phyloP scores from a whole-genome alignment of 2,797 vertebrate genomes.

The Typhlichthys eigenmanni region DNA sequence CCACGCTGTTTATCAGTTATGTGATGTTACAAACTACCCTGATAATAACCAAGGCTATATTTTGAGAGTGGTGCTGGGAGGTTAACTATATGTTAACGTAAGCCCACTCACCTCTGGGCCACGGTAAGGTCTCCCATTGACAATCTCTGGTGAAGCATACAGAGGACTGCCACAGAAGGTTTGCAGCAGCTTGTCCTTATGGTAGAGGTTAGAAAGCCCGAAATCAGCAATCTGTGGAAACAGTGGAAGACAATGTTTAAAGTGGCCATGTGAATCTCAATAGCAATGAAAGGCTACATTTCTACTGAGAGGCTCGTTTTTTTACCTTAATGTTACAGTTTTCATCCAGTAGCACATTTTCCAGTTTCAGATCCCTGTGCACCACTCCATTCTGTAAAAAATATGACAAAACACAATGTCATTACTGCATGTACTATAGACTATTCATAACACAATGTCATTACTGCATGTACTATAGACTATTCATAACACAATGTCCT shows the following conservation, averaged over 20 bases:
- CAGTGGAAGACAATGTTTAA: conserved; percentile 10
- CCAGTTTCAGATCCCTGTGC: conserved; percentile 98
- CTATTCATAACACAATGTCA: conserved; percentile 37
- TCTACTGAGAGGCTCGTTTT: neutral
- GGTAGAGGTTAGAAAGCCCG: conserved; percentile 96
- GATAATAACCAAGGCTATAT: conserved; percentile 20
- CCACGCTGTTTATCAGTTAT: conserved; percentile 32
- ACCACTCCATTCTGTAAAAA: conserved; percentile 92
- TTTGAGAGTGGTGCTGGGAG: conserved; percentile 13
- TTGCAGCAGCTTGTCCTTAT: conserved; percentile 97
- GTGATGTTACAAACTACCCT: conserved; percentile 27
- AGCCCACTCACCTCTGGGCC: conserved; percentile 92
- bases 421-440: conserved; percentile 25
- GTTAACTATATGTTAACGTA: conserved; percentile 4
- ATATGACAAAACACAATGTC: conserved; percentile 18
- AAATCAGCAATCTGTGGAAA: conserved; percentile 94
- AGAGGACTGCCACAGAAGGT: conserved; percentile 98
- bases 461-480: conserved; percentile 26
- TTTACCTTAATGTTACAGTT: conserved; percentile 98
- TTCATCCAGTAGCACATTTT: conserved; percentile 99
- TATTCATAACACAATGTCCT: conserved; percentile 28
- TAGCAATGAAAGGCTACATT: neutral
- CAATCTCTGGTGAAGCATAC: conserved; percentile 98
- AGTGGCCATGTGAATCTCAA: conserved; percentile 1
- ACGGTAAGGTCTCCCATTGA: conserved; percentile 95